These are phyloP conservation scores for Stramonita haemastoma DNA, from an alignment of 2,888 invertebrate species.

Conservation along the genomic window DNA sequence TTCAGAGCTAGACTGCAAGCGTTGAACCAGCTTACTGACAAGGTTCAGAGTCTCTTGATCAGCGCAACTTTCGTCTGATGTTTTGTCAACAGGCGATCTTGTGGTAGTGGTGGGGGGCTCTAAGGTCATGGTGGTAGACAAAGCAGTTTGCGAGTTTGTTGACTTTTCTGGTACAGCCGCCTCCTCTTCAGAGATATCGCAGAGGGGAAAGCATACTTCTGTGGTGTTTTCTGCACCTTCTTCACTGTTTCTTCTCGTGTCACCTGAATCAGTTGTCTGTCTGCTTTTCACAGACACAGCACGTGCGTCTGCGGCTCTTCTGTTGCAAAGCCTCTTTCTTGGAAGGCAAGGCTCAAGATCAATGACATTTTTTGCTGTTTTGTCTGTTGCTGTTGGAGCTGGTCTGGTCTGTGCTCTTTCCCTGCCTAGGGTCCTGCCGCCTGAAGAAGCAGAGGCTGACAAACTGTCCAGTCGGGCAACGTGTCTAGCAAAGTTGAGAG, in stretches of 20 bases:
- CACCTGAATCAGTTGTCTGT: background rate
- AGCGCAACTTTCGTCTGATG: background rate
- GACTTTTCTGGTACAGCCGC: background rate
- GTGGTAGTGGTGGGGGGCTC: background rate
- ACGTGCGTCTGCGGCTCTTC: background rate
- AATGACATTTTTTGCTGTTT: background rate
- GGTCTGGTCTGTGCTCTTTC: background rate
- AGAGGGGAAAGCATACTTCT: background rate
- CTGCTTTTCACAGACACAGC: background rate
- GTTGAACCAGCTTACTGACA: slow-evolving; percentile 31
- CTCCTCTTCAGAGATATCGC: background rate
- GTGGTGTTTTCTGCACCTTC: background rate
- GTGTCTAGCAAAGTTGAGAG: slow-evolving; percentile 21
- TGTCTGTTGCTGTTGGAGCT: background rate
- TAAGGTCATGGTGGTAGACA: background rate
- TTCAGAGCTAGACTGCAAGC: slow-evolving; percentile 1
- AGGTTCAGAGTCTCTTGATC: slow-evolving; percentile 37
- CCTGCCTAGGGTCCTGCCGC: background rate
- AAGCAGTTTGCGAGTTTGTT: background rate
- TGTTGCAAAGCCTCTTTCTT: background rate
- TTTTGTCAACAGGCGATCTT: background rate
- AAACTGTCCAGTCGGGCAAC: background rate
- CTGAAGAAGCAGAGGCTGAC: background rate
- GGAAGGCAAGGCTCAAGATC: background rate
- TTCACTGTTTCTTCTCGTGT: background rate